Conservation (phyloP, 2,888 invertebrate species). For the Drosophila fulvimacula region DNA sequence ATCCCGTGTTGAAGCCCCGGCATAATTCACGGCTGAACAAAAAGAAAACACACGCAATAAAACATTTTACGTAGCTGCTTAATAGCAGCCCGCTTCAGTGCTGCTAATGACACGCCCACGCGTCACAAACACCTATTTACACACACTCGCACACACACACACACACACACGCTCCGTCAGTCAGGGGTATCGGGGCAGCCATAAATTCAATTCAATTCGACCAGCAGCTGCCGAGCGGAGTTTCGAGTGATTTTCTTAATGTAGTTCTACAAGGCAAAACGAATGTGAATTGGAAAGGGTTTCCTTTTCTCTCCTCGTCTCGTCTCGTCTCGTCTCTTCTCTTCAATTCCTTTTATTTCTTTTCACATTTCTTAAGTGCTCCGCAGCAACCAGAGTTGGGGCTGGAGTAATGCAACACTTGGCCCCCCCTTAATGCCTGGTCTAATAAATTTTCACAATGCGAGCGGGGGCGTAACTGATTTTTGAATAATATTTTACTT, state of each 20-base stretch:
- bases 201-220: conserved; percentile 76
- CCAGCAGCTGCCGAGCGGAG: conserved; percentile 74
- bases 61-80: conserved; percentile 53
- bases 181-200: conserved; percentile 14
- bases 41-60: conserved; percentile 56
- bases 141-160: conserved; percentile 3
- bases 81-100: conserved; percentile 21
- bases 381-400: not conserved
- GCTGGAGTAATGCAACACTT: conserved; percentile 34
- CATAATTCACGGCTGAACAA: conserved; percentile 61
- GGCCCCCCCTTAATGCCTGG: conserved; percentile 43
- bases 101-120: conserved; percentile 52
- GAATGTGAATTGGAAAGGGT: conserved; percentile 40
- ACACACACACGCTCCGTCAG: not conserved
- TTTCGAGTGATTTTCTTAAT: conserved; percentile 65
- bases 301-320: conserved; percentile 10
- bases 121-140: conserved; percentile 1
- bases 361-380: conserved; percentile 56
- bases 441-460: conserved; percentile 59
- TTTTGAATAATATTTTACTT: conserved; percentile 80
- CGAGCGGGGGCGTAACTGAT: conserved; percentile 63
- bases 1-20: conserved; percentile 55
- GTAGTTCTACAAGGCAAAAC: conserved; percentile 54
- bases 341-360: not conserved
- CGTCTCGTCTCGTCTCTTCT: not conserved